Percentiles rank a stretch among this genome's conserved stretches.
These are phyloP conservation scores for Cephus cinctus DNA, from an alignment of 1,140 invertebrate genomes.

Conservation along the genomic window DNA sequence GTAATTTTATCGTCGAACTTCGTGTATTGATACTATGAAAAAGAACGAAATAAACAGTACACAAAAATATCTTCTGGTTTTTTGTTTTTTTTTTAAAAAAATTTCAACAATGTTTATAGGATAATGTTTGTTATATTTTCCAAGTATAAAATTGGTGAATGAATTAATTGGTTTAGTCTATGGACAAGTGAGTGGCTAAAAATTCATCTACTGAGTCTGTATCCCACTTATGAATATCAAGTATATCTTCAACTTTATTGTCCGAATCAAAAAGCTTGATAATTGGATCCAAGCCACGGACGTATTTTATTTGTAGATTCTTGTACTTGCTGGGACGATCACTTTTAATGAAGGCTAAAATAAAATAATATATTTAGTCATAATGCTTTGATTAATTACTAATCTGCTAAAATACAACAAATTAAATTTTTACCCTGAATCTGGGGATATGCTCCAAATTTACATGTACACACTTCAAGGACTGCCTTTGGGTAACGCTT, in stretches of 20 bases:
- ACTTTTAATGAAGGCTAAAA: conserved; percentile 86
- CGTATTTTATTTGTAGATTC: conserved; percentile 86
- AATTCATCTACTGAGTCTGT: conserved; percentile 96
- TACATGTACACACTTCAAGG: conserved; percentile 91
- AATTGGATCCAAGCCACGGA: conserved; percentile 87
- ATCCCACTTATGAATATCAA: conserved; percentile 96
- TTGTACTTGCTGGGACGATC: conserved; percentile 82
- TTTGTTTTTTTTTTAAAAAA: too few species aligned
- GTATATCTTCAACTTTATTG: conserved; percentile 77
- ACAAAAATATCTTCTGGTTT: too few species aligned
- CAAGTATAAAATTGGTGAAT: neutral
- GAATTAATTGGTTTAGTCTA: conserved; percentile 37
- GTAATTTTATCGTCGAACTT: too few species aligned
- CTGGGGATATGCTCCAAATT: conserved; percentile 93
- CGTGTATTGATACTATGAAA: too few species aligned
- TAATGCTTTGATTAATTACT: neutral
- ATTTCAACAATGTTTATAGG: neutral
- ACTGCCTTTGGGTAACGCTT: conserved; percentile 82
- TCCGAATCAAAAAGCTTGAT: conserved; percentile 86
- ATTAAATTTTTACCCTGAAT: conserved; percentile 72
- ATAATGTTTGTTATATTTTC: neutral
- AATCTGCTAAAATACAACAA: conserved; percentile 2
- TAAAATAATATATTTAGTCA: conserved; percentile 14
- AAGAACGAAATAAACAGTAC: too few species aligned
- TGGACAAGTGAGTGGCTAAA: conserved; percentile 77